Base-by-base conservation (phyloP, 2,888 invertebrate genomes). In the Eupithecia subumbrata region DNA sequence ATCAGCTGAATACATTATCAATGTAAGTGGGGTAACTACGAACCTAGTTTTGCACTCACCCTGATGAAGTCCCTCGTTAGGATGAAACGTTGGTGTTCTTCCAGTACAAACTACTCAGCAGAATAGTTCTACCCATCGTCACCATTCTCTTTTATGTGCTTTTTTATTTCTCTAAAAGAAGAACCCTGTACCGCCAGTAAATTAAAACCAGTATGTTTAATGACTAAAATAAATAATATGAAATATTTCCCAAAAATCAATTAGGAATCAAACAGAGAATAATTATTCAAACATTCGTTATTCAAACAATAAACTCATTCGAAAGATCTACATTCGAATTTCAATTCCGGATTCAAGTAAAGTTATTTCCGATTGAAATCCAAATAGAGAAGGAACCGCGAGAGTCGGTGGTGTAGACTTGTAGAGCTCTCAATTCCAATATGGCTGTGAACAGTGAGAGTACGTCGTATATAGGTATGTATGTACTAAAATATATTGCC, bases 301-400 rank as follows among this genome's bases (percentile, higher is more conserved):
- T 56, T 56, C 56, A 56, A 56, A 56, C 56, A 56, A 56, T 56
- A 56, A 56, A 56, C n/a, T n/a, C 56, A 56, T 22, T 22, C 11
- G 56, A 48, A 56, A 56, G 52, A n/a, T 56, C 52, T 9, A 56
- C 56, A 56, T 22, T 22, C 11, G 22, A 25, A 60, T 60, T 60
- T 60, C 25, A 60, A 60, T 60, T 60, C 25, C 60, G 60, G 25
- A 60, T 60, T 60, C 60, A 25, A 56, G 14, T 60, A 12, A 3
- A 60, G 60, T 14, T 60, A 60, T 25, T 60, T 60, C 60, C 25
- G 25, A 25, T 14, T 25, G 25, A 22, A 12, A 60, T 60, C 0
- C 60, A 60, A 60, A 60, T 11, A 22, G 22, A 25, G 60, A 60
- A 25, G 60, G 60, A 25, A 60, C 25, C 22, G 22, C 25, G 25